Percentiles rank a stretch among this genome's conserved stretches.
phyloP scores from a whole-genome alignment of 2,113 vertebrate genomes.

The Clinocottus analis region DNA sequence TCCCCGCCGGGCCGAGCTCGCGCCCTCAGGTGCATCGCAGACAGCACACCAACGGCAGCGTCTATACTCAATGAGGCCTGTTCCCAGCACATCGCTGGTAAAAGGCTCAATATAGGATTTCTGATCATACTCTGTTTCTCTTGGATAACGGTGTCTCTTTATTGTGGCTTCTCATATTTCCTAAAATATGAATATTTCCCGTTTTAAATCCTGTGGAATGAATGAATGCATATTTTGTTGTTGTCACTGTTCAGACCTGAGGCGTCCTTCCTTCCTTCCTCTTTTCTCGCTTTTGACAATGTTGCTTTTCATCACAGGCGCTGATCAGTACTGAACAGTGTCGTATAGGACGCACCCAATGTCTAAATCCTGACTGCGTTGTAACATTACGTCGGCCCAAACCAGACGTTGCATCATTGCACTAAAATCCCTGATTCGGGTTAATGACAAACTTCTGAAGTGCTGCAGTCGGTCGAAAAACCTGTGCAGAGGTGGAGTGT shows the following conservation, averaged over 20 bases:
- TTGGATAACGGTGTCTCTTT: background rate
- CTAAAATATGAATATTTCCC: no score
- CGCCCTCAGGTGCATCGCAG: constrained; percentile 81
- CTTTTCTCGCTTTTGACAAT: background rate
- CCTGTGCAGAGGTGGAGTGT: background rate
- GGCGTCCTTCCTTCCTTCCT: background rate
- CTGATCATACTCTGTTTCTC: background rate
- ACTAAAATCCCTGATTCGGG: background rate
- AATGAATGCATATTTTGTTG: background rate
- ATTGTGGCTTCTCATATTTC: no score
- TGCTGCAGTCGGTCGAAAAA: background rate
- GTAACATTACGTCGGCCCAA: background rate
- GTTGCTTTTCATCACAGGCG: background rate
- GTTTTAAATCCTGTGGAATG: background rate
- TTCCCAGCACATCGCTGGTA: background rate
- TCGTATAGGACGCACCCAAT: background rate
- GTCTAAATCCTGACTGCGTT: background rate
- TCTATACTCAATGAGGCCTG: background rate
- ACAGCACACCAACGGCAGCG: constrained; percentile 11
- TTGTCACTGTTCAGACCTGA: background rate
- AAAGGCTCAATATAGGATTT: background rate
- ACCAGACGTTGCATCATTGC: background rate
- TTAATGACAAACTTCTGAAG: background rate
- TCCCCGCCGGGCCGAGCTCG: constrained; percentile 30
- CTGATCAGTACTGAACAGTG: background rate